Conservation (phyloP, 2,888 invertebrate genomes). For the Cantharis rufa region DNA sequence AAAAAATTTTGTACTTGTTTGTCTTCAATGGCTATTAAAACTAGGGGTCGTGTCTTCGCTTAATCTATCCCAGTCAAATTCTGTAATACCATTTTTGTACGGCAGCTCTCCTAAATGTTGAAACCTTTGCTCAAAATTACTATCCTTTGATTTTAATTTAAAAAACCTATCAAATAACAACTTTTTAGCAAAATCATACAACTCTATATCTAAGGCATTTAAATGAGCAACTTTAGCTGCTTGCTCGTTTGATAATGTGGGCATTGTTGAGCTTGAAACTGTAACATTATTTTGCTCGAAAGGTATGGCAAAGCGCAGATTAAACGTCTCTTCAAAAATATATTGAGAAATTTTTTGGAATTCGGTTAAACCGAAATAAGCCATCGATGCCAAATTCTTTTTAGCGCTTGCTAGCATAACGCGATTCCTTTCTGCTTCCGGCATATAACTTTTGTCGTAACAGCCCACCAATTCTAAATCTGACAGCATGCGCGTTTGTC, state of each 20-base stretch:
- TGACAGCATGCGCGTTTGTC: conserved; percentile 97
- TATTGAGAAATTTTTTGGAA: conserved; percentile 90
- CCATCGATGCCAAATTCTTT: conserved; percentile 91
- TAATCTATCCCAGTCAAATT: conserved; percentile 88
- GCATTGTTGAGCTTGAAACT: conserved; percentile 80
- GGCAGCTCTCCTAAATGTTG: conserved; percentile 82
- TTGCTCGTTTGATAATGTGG: conserved; percentile 75
- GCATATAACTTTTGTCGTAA: conserved; percentile 84
- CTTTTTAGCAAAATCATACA: conserved; percentile 91
- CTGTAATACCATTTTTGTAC: conserved; percentile 74
- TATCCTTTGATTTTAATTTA: conserved; percentile 77
- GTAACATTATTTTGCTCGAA: conserved; percentile 94
- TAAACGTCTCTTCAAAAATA: conserved; percentile 93
- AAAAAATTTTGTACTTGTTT: neutral
- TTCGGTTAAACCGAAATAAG: conserved; percentile 97
- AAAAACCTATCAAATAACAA: conserved; percentile 86
- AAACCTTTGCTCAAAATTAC: conserved; percentile 81
- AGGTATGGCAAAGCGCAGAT: conserved; percentile 84
- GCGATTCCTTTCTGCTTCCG: conserved; percentile 73
- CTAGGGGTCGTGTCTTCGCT: conserved; percentile 65
- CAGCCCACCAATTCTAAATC: conserved; percentile 94
- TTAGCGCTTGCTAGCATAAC: conserved; percentile 95
- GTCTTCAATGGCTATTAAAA: conserved; percentile 8
- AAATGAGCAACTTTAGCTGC: conserved; percentile 75
- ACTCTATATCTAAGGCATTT: conserved; percentile 88